phyloP scores from a whole-genome alignment of 2,797 vertebrate genomes.

The Sebastes iracundus region DNA sequence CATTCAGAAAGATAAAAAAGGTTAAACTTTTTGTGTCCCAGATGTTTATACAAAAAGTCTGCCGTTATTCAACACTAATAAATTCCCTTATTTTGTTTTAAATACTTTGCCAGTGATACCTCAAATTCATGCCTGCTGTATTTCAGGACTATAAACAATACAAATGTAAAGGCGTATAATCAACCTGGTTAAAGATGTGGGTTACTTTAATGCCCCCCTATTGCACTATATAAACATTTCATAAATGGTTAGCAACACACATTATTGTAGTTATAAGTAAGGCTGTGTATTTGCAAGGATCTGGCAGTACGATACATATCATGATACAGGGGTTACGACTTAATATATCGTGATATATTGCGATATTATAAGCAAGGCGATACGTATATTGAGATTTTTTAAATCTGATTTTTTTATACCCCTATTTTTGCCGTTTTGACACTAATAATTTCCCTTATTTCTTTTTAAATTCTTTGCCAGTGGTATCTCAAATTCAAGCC shows the following conservation, averaged over 20 bases:
- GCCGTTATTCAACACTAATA: background rate
- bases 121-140: background rate
- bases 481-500: background rate
- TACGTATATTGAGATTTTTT: accelerated
- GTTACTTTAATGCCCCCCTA: no score
- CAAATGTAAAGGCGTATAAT: background rate
- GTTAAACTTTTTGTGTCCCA: background rate
- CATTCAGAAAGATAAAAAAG: background rate
- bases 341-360: no score
- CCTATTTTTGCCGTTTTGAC: background rate
- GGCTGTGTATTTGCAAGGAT: no score
- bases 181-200: background rate
- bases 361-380: accelerated
- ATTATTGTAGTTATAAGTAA: no score
- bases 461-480: background rate
- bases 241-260: no score
- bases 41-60: background rate
- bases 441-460: background rate
- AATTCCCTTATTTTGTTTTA: background rate
- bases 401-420: no score
- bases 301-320: no score
- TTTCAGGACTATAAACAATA: background rate
- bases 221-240: no score
- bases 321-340: no score
- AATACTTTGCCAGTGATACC: background rate